Evolutionary conservation across 2,797 vertebrate species (phyloP), one percentile per base, ranked within the genome.

Genomic region (Acipenser ruthenus): DNA sequence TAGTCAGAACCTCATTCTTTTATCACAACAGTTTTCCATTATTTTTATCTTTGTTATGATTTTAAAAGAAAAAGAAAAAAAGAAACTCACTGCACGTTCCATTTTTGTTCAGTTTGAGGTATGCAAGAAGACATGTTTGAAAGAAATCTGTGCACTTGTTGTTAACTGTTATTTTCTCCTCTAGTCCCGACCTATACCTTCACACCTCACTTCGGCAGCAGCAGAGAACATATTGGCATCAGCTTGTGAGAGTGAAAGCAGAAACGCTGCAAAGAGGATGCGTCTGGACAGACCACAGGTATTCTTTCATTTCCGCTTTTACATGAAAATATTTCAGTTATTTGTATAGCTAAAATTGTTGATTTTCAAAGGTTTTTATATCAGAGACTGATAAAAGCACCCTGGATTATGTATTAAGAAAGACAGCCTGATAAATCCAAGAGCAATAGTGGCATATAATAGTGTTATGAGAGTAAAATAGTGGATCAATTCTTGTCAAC

Each of bases 151-250:
- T 60, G 59, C 15, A 12, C 59, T 18, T 13, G 18, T 60, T 60
- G 8, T 18, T 60, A 60, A 60, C 23, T 37, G 23, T 37, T 37
- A 37, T 37, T 88, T 73, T 86, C 74, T 80, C 77, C 62, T 65
- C 74, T 85, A 92, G 90, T 91, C 89, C 78, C 88, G 89, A 78
- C 90, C 90, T 82, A 90, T 90, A 76, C 90, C 90, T 79, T 91
- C 90, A 80, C 90, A 91, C 81, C 90, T 91, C 80, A 91, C 90
- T 83, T 90, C 90, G 82, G 89, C 89, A 85, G 90, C 91, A 78
- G 90, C 90, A 75, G 90, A 92, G 84, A 92, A 86, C 80, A 92
- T 92, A 79, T 83, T 92, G 87, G 90, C 89, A 72, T 89, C 89
- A 50, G 90, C 90, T 76, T 92, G 90, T 80, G 90, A 92, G 75